Base-by-base conservation (phyloP, 2,113 vertebrate species). In the Hippocampus barbouri region DNA sequence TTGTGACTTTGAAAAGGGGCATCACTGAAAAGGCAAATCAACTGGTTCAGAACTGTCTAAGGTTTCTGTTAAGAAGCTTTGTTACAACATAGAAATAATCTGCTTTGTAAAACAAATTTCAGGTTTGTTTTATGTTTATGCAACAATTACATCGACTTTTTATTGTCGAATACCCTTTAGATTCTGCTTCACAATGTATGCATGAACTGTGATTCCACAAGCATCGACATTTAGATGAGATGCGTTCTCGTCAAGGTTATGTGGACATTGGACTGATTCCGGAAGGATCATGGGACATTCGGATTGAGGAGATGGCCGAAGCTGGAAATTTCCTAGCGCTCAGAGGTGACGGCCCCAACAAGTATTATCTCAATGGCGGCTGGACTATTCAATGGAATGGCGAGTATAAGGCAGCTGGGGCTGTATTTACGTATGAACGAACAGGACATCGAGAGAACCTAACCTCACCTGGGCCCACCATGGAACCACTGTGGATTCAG, bases 301-400 rank as follows among this genome's bases (percentile, higher is more conserved):
- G 77, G 1, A 95, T 99, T 0, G 92, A 96, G 70, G 97, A 99
- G 69, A 85, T 98, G 3, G 94, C 95, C 0, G 95, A 95, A 84
- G 93, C 96, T 0, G 93, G 92, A 75, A 99, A 98, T 82, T 99
- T 96, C 82, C 88, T 99, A 90, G 97, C 96, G 0, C 87, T 98
- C 41, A 89, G 95, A 43, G 93, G 95, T 0, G 93, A 94, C 82
- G 93, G 94, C 78, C 94, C 95, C 0, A 91, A 92, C 64, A 94
- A 93, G 60, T 97, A 98, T 83, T 98, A 98, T 88, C 91, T 99
- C 79, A 99, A 98, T 0, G 97, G 96, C 0, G 95, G 92, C 79
- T 98, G 96, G 96, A 96, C 93, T 53, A 99, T 99, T 78, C 97
- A 98, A 86, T 97, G 96, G 97, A 94, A 93, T 0, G 96, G 97